These are phyloP conservation scores for Sclerodermus sp. DNA, from an alignment of 2,888 invertebrate species.

Conservation along the genomic window DNA sequence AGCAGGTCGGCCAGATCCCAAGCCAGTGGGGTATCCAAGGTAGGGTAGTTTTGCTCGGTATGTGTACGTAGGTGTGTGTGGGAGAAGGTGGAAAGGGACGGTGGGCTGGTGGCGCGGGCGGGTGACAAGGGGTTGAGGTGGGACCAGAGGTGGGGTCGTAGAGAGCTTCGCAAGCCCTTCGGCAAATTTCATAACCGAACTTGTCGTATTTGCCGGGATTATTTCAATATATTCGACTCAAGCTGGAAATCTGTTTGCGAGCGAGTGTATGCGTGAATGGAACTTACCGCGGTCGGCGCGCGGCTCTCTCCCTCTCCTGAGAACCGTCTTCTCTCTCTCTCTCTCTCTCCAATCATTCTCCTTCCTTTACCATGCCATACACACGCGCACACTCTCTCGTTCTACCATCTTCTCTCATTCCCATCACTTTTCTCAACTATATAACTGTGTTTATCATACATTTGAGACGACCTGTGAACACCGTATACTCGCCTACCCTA, in stretches of 20 bases:
- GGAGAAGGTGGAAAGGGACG: constrained; percentile 22
- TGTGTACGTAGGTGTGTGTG: constrained; percentile 12
- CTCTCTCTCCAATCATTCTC: constrained; percentile 11
- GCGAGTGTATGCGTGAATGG: constrained; percentile 57
- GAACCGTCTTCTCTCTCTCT: constrained; percentile 20
- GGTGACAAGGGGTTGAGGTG: constrained; percentile 28
- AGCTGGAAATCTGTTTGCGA: constrained; percentile 56
- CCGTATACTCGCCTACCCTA: too few relatives aligned
- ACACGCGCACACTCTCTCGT: too few relatives aligned
- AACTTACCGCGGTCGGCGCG: constrained; percentile 25
- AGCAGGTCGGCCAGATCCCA: constrained; percentile 44
- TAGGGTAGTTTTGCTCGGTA: too few relatives aligned
- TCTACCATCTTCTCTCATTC: too few relatives aligned
- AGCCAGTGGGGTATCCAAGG: constrained; percentile 15
- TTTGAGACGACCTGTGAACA: too few relatives aligned
- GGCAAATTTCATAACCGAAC: constrained; percentile 59
- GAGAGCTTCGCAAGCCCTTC: constrained; percentile 55
- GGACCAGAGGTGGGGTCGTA: constrained; percentile 32
- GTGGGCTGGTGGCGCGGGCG: constrained; percentile 9
- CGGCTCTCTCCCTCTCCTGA: not conserved
- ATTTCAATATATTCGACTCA: constrained; percentile 59
- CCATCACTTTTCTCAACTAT: constrained; percentile 5
- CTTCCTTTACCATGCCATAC: too few relatives aligned
- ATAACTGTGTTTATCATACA: too few relatives aligned
- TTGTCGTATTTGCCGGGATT: constrained; percentile 59